phyloP scores from a whole-genome alignment of 2,113 vertebrate genomes.

The Nipponia nippon region DNA sequence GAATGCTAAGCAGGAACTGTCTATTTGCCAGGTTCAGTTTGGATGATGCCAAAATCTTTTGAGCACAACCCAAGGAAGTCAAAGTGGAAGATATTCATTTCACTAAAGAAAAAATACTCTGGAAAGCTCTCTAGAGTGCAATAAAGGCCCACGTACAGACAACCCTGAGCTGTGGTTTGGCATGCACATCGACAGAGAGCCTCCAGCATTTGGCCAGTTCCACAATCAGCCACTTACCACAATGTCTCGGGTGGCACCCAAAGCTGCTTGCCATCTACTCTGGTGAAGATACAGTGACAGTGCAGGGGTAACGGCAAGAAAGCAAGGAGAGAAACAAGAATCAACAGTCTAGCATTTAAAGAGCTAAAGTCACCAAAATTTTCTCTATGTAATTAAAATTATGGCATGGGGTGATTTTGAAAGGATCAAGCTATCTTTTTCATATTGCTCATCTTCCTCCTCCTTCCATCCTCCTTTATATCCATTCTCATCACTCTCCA shows the following conservation, averaged over 20 bases:
- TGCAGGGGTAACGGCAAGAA: background rate
- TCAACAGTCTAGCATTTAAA: background rate
- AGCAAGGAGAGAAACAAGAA: background rate
- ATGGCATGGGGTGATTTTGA: background rate
- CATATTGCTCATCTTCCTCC: background rate
- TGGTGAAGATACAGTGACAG: background rate
- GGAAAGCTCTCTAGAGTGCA: background rate
- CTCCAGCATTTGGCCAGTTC: background rate
- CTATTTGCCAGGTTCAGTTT: background rate
- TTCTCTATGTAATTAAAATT: background rate
- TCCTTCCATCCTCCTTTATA: background rate
- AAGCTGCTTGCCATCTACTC: background rate
- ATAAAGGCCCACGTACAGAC: rapidly evolving
- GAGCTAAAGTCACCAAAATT: background rate
- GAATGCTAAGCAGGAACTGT: background rate
- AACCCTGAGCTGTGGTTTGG: background rate
- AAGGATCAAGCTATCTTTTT: background rate
- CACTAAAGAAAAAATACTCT: background rate
- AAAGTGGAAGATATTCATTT: background rate
- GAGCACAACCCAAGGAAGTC: background rate
- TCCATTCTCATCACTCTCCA: background rate
- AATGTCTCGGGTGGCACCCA: background rate
- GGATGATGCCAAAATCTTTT: background rate
- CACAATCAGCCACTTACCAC: background rate
- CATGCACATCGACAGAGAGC: background rate